Evolutionary conservation across 2,888 invertebrate species (phyloP).

Genomic region (Zaprionus obscuricornis): DNA sequence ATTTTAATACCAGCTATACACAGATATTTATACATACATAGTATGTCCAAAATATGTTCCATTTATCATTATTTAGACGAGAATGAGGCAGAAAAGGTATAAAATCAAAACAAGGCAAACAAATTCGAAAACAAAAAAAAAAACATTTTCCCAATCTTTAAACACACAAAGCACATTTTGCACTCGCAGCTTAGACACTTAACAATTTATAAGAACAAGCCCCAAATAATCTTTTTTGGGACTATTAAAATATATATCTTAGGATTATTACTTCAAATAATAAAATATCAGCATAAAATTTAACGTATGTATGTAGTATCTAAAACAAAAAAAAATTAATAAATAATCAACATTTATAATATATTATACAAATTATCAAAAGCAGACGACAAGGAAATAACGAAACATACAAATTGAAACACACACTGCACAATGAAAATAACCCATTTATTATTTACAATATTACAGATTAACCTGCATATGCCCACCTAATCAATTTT

Average conservation of each 20-base stretch:
- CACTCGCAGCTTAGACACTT: too few relatives aligned
- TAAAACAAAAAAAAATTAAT: too few relatives aligned
- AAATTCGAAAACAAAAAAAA: constrained; percentile 17
- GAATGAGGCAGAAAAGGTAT: too few relatives aligned
- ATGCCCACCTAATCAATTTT: too few relatives aligned
- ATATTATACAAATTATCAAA: too few relatives aligned
- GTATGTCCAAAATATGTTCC: constrained; percentile 54
- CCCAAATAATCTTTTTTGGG: constrained; percentile 75
- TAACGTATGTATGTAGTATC: constrained; percentile 70
- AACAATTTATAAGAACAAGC: constrained; percentile 45
- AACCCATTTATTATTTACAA: too few relatives aligned
- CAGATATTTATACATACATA: constrained; percentile 50
- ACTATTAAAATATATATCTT: constrained; percentile 65
- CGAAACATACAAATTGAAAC: too few relatives aligned
- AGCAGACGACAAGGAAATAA: too few relatives aligned
- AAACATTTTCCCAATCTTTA: constrained; percentile 41
- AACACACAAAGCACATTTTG: constrained; percentile 13
- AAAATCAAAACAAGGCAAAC: too few relatives aligned
- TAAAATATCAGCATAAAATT: constrained; percentile 38
- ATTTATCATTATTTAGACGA: constrained; percentile 22
- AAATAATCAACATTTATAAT: too few relatives aligned
- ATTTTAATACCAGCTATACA: constrained; percentile 36
- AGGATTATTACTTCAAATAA: constrained; percentile 55
- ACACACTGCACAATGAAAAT: too few relatives aligned
- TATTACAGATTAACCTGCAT: too few relatives aligned